Evolutionary conservation across 37 sponge, comb jelly and placozoan genomes (phyloP).

Genomic region (Geodia barretti): DNA sequence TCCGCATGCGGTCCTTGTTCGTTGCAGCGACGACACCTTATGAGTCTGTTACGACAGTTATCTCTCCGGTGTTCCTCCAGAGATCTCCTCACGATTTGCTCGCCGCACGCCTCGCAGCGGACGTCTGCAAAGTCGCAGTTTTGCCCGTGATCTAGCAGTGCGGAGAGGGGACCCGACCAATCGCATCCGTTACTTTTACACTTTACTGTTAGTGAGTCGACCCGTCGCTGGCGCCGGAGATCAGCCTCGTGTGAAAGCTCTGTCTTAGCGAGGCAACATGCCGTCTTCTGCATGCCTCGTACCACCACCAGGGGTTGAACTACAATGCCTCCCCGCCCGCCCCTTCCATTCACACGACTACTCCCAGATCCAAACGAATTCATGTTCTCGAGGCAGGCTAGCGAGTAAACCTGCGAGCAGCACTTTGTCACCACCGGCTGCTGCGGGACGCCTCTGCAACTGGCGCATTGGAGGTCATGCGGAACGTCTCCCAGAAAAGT

Average conservation of each 20-base stretch:
- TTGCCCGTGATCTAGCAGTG: neutral
- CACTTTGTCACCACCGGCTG: neutral
- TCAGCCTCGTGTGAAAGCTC: neutral
- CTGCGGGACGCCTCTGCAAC: neutral
- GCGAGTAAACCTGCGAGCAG: neutral
- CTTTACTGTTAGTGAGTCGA: neutral
- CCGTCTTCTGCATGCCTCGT: too few species aligned
- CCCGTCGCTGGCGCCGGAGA: neutral
- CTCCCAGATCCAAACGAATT: neutral
- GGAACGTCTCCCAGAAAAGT: neutral
- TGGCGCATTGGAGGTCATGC: neutral
- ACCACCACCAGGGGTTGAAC: too few species aligned
- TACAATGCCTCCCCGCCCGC: too few species aligned
- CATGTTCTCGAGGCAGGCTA: neutral
- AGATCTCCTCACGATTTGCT: neutral
- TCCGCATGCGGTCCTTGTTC: neutral
- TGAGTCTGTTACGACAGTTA: neutral
- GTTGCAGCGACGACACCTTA: neutral
- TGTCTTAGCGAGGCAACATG: neutral
- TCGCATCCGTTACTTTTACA: neutral
- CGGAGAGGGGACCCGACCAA: neutral
- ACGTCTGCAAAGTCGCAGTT: neutral
- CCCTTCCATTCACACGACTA: neutral
- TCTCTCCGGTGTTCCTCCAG: neutral
- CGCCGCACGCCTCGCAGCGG: neutral